A percentile compares a stretch with the other conserved stretches of the same genome.
Conservation (phyloP, 2,113 vertebrate genomes). For the Grus americana region DNA sequence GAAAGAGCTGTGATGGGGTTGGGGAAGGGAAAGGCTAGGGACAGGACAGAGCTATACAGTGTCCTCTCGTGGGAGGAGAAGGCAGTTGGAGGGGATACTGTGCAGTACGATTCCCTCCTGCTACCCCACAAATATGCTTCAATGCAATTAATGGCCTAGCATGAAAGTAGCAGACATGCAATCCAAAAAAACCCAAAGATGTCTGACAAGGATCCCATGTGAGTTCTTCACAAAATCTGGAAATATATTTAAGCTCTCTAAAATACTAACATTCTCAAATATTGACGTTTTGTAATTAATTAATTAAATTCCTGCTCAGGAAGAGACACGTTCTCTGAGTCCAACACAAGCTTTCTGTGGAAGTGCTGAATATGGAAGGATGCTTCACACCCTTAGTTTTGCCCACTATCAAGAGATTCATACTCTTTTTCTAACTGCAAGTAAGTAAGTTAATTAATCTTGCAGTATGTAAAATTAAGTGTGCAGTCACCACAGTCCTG, state of each 20-base stretch:
- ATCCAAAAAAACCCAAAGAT: fast-evolving
- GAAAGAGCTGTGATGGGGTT: not conserved
- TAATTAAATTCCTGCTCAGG: not conserved
- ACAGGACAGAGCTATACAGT: not conserved
- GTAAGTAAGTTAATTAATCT: not conserved
- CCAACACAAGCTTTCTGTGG: not conserved
- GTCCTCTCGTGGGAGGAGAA: not conserved
- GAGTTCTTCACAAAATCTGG: not conserved
- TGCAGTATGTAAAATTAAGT: not conserved
- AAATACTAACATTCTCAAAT: not conserved
- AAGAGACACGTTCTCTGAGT: not conserved
- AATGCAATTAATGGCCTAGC: not conserved
- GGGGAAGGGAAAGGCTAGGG: not conserved
- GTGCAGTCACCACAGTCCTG: not conserved
- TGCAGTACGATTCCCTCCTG: not conserved
- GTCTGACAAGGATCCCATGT: not conserved
- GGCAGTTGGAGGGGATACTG: not conserved
- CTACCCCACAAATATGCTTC: not conserved
- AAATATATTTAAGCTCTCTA: not conserved
- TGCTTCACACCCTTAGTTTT: not conserved
- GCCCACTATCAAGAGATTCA: not conserved
- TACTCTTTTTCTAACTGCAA: slow-evolving; percentile 7
- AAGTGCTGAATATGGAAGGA: not conserved
- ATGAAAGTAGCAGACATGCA: not conserved
- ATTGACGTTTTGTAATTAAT: not conserved